Evolutionary conservation across 2,888 invertebrate genomes (phyloP).

Genomic region (Orthonevra nobilis): DNA sequence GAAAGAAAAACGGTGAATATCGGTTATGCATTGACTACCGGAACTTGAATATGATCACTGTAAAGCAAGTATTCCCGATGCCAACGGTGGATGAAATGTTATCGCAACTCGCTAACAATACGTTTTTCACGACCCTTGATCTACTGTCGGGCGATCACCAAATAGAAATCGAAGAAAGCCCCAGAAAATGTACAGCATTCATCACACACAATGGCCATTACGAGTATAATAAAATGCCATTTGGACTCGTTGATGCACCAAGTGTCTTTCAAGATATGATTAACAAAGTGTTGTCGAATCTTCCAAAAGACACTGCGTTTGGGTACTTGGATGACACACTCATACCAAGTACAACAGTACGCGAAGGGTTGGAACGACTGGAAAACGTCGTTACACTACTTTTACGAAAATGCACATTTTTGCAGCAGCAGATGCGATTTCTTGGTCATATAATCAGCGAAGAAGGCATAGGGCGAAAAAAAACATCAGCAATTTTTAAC

Average conservation of each 20-base stretch:
- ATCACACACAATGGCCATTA: constrained; percentile 64
- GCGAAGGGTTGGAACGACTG: constrained; percentile 1
- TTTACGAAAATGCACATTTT: background rate
- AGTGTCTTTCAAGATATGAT: constrained; percentile 16
- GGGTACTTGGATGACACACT: constrained; percentile 32
- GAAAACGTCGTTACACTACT: no score
- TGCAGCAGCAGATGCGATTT: background rate
- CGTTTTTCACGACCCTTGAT: constrained; percentile 74
- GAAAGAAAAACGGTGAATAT: constrained; percentile 67
- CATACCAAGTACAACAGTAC: constrained; percentile 19
- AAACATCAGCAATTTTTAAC: background rate
- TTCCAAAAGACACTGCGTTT: background rate
- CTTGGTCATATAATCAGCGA: background rate
- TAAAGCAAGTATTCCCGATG: no score
- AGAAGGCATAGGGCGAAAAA: background rate
- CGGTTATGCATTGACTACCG: constrained; percentile 65
- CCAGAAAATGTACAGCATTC: no score
- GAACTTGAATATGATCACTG: constrained; percentile 44
- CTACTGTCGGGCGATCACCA: constrained; percentile 74
- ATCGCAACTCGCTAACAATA: constrained; percentile 57
- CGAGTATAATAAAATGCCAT: constrained; percentile 67
- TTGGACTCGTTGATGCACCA: no score
- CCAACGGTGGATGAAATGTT: no score
- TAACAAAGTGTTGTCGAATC: background rate
- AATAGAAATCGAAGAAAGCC: no score